These are phyloP conservation scores for Candidula unifasciata DNA, from an alignment of 2,888 invertebrate genomes.

Conservation along the genomic window DNA sequence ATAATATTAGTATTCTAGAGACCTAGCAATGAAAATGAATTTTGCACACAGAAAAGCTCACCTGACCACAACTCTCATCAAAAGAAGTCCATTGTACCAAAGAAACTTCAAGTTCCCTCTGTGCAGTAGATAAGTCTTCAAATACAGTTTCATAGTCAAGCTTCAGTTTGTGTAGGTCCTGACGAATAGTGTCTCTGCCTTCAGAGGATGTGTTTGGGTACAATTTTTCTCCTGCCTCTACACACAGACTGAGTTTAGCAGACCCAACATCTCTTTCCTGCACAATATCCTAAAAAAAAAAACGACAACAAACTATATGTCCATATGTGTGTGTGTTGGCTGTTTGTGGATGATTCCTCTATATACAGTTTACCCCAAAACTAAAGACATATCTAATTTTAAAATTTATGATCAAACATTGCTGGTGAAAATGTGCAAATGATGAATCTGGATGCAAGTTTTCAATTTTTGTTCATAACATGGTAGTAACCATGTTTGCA, in stretches of 20 bases:
- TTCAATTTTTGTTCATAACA: too few species aligned
- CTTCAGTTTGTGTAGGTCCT: conserved; percentile 87
- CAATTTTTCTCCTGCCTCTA: conserved; percentile 90
- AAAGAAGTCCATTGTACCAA: conserved; percentile 95
- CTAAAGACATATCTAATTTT: too few species aligned
- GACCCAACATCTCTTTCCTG: conserved; percentile 91
- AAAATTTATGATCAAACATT: too few species aligned
- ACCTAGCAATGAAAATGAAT: not conserved
- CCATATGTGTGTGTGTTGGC: too few species aligned
- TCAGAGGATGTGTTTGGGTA: conserved; percentile 93
- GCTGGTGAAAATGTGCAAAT: too few species aligned
- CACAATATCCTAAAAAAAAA: conserved; percentile 74
- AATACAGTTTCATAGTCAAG: conserved; percentile 93
- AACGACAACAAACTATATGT: too few species aligned
- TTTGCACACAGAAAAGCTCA: not conserved
- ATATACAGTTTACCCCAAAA: too few species aligned
- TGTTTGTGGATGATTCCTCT: too few species aligned
- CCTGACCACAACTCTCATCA: conserved; percentile 89
- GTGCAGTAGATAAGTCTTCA: conserved; percentile 89
- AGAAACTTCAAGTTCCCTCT: conserved; percentile 90
- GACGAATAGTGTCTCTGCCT: conserved; percentile 92
- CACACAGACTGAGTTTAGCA: conserved; percentile 86
- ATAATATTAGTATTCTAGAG: not conserved
- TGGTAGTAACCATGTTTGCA: too few species aligned
- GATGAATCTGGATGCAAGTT: too few species aligned